Conservation (phyloP, 2,888 invertebrate species). For the Rotaria sp. region DNA sequence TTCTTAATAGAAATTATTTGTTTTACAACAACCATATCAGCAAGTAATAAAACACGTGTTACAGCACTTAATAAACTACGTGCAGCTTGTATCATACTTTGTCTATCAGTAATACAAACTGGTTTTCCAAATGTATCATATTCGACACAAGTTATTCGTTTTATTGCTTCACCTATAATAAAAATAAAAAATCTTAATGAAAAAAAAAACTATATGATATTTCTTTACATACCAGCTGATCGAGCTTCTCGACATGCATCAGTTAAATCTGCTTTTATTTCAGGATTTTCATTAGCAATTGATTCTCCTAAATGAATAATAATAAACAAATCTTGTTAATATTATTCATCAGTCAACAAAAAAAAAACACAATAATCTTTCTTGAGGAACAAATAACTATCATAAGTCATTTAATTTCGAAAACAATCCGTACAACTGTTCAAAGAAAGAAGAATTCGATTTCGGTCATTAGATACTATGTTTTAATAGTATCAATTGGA, state of each 20-base stretch:
- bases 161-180: conserved; percentile 74
- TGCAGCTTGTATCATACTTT: conserved; percentile 73
- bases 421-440: too few relatives aligned
- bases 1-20: conserved; percentile 89
- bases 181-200: not conserved
- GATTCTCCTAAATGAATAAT: conserved; percentile 65
- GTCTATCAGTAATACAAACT: conserved; percentile 28
- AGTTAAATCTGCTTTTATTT: conserved; percentile 93
- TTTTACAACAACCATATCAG: conserved; percentile 93
- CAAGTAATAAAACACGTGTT: conserved; percentile 84
- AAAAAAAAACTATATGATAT: not conserved
- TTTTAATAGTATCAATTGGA: too few relatives aligned
- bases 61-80: conserved; percentile 85
- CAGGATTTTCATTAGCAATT: conserved; percentile 93
- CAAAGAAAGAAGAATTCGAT: too few relatives aligned
- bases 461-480: too few relatives aligned
- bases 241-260: conserved; percentile 94
- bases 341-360: too few relatives aligned
- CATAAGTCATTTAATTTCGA: too few relatives aligned
- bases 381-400: too few relatives aligned
- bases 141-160: conserved; percentile 70
- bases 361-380: too few relatives aligned
- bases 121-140: conserved; percentile 50
- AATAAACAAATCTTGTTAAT: too few relatives aligned
- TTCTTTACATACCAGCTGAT: conserved; percentile 70